Base-by-base conservation (phyloP, 2,113 vertebrate species). In the Grallaria varia region DNA sequence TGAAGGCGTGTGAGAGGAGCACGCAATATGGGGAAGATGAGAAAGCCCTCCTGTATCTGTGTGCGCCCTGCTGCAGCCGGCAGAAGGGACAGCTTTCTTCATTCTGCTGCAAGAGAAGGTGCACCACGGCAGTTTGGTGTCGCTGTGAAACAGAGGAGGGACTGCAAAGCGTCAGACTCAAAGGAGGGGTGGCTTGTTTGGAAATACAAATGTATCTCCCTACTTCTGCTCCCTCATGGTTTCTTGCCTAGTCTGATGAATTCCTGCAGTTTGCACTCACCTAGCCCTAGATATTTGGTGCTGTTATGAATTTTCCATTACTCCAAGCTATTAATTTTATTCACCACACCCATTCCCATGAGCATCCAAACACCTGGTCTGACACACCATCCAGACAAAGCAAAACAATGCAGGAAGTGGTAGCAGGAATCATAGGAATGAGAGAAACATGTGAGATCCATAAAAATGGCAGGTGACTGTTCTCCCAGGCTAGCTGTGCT, bases 331-430 rank as follows among this genome's bases (percentile, higher is more conserved):
- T 80, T 56, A 53, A 84, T 89, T 90, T 83, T 73, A 47, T 74
- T 59, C 56, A 88, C 76, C 76, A 63, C 72, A 72, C 87, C 79
- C 79, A 25, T 75, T 77, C 59, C 85, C 83, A 74, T 67, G 64
- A 81, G 64, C 71, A 81, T 88, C 64, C 55, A n/a, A 90, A 49
- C 86, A 92, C 86, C 95, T 92, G 90, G 78, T 64, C 56, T 82
- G 72, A 90, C 55, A 56, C 35, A 75, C 71, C 35, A 67, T 62
- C 55, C 59, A 77, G 55, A 62, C 30, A 55, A 71, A 74, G 75
- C 25, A 85, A 80, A 93, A 90, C 72, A 52, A 60, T 17, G n/a
- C 76, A 75, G 76, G 67, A 86, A 71, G 64, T 44, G 14, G 35
- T 86, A 91, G 63, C 59, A 63, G 50, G 55, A 58, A 76, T 79